Evolutionary conservation across 2,888 invertebrate genomes (phyloP).

Genomic region (Eupithecia abbreviata): DNA sequence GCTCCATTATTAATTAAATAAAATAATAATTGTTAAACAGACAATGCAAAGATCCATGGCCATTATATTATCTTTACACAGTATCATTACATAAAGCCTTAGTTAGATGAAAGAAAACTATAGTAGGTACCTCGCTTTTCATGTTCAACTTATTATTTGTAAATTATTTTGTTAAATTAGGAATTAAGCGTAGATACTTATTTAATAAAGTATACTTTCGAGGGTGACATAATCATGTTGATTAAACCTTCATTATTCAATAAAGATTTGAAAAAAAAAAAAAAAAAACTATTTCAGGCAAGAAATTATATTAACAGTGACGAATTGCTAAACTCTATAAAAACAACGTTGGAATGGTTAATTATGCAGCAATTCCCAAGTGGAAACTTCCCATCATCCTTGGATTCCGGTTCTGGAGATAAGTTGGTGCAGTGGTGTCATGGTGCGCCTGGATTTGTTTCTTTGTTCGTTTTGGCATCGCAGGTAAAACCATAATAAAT

Average conservation of each 20-base stretch:
- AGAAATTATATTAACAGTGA: conserved; percentile 79
- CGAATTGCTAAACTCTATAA: conserved; percentile 84
- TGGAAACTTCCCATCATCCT: conserved; percentile 91
- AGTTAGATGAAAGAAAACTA: not conserved
- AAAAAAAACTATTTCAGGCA: conserved; percentile 72
- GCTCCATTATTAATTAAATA: too few species aligned
- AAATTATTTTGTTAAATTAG: too few species aligned
- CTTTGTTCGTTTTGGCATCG: conserved; percentile 87
- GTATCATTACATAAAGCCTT: too few species aligned
- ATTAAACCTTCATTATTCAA: too few species aligned
- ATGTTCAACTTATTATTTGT: not conserved
- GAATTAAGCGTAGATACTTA: too few species aligned
- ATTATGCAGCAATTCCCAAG: conserved; percentile 82
- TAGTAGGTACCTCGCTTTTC: not conserved
- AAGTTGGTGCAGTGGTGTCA: conserved; percentile 96
- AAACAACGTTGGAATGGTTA: conserved; percentile 87
- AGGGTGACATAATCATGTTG: too few species aligned
- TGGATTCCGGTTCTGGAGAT: conserved; percentile 86
- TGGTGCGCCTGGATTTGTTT: conserved; percentile 94
- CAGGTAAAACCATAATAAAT: conserved; percentile 75
- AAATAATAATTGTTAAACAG: too few species aligned
- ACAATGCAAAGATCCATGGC: too few species aligned
- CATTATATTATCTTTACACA: too few species aligned
- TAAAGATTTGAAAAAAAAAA: too few species aligned
- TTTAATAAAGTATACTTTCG: too few species aligned